Percentiles rank a stretch among this genome's conserved stretches.
These are phyloP conservation scores for Camponotus pennsylvanicus DNA, from an alignment of 1,140 invertebrate species.

Conservation along the genomic window DNA sequence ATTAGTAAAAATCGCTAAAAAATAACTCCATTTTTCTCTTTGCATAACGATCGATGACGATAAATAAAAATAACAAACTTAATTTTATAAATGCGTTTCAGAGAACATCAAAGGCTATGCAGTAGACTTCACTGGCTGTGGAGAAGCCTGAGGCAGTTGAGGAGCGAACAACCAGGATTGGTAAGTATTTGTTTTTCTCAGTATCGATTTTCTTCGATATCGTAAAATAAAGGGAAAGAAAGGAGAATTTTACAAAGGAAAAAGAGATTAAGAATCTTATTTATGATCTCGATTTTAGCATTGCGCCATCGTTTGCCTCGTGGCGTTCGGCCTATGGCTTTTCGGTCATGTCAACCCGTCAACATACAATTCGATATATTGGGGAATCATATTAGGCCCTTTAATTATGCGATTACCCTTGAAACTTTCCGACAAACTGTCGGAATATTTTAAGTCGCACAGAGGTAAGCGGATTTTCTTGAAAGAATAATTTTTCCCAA, in stretches of 20 bases:
- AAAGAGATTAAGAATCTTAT: neutral
- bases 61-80: neutral
- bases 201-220: no score
- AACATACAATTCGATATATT: slow-evolving; percentile 79
- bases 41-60: neutral
- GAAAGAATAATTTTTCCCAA: neutral
- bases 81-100: slow-evolving; percentile 65
- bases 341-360: slow-evolving; percentile 77
- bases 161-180: slow-evolving; percentile 81
- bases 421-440: slow-evolving; percentile 76
- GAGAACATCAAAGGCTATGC: slow-evolving; percentile 66
- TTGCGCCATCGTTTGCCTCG: slow-evolving; percentile 76
- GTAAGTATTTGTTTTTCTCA: slow-evolving; percentile 70
- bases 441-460: slow-evolving; percentile 38
- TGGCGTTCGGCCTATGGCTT: slow-evolving; percentile 80
- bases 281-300: slow-evolving; percentile 73
- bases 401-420: slow-evolving; percentile 69
- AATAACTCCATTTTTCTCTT: no score
- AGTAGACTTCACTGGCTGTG: slow-evolving; percentile 56
- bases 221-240: no score
- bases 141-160: slow-evolving; percentile 75
- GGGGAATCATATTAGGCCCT: slow-evolving; percentile 80
- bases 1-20: neutral
- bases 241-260: neutral
- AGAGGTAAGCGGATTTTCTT: slow-evolving; percentile 69